phyloP scores from a whole-genome alignment of 2,888 invertebrate species.

The Schizotus pectinicornis region DNA sequence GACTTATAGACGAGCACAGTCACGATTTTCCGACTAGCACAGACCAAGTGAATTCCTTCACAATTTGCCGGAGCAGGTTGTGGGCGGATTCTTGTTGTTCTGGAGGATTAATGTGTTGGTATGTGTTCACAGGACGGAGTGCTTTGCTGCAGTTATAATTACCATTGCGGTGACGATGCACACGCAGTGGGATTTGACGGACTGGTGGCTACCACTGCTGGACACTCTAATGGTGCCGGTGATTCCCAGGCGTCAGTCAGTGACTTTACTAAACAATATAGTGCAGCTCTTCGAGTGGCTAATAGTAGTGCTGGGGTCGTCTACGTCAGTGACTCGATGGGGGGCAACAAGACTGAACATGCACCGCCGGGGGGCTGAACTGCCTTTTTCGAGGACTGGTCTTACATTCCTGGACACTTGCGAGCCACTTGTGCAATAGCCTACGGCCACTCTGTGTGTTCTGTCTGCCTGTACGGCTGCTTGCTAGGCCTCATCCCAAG shows the following conservation, averaged over 20 bases:
- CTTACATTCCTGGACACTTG: constrained; percentile 54
- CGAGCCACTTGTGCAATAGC: constrained; percentile 48
- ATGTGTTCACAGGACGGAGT: constrained; percentile 56
- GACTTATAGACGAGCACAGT: constrained; percentile 28
- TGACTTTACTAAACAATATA: constrained; percentile 54
- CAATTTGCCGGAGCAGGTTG: constrained; percentile 24
- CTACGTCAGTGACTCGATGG: constrained; percentile 49
- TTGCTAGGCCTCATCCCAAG: constrained; percentile 51
- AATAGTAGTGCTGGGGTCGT: constrained; percentile 45
- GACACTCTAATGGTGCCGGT: constrained; percentile 32
- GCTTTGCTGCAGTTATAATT: constrained; percentile 60
- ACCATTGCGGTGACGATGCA: constrained; percentile 57
- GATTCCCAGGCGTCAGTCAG: constrained; percentile 32
- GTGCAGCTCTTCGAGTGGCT: constrained; percentile 53
- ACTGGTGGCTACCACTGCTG: constrained; percentile 49
- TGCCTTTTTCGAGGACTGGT: constrained; percentile 42
- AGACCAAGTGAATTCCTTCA: constrained; percentile 16
- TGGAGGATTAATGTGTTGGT: neutral
- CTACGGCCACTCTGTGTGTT: constrained; percentile 33
- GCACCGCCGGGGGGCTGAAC: constrained; percentile 47
- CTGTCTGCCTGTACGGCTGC: constrained; percentile 28
- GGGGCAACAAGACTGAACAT: constrained; percentile 45
- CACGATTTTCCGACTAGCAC: constrained; percentile 27
- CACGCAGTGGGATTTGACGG: constrained; percentile 56
- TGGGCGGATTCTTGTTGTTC: constrained; percentile 15